Percentiles rank a stretch among this genome's conserved stretches.
These are phyloP conservation scores for Garrulus glandarius DNA, from an alignment of 2,797 vertebrate species.

Conservation along the genomic window DNA sequence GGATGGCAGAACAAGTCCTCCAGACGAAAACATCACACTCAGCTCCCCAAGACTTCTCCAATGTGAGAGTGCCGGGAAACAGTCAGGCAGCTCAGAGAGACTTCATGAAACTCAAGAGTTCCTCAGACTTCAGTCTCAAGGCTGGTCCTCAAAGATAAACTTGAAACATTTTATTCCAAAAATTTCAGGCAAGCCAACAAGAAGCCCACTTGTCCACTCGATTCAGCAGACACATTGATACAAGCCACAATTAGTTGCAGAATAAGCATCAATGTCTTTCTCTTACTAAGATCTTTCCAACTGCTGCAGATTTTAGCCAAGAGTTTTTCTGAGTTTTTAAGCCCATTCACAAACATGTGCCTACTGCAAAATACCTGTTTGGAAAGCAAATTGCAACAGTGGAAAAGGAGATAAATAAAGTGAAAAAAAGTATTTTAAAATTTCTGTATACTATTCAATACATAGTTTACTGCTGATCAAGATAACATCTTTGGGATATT, in stretches of 20 bases:
- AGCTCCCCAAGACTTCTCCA: not conserved
- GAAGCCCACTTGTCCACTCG: not conserved
- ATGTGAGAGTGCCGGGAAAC: accelerated
- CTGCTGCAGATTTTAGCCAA: not conserved
- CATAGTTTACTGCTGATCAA: not conserved
- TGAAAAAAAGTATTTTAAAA: not conserved
- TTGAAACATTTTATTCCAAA: not conserved
- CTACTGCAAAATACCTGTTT: not conserved
- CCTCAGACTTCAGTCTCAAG: not conserved
- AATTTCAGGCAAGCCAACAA: not conserved
- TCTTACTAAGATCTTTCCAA: not conserved
- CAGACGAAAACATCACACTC: accelerated
- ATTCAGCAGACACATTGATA: not conserved
- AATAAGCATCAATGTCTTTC: not conserved
- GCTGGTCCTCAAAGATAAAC: not conserved
- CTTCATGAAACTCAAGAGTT: not conserved
- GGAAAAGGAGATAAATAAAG: not conserved
- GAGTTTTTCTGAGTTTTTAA: not conserved
- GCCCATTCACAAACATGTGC: not conserved
- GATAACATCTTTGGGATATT: not conserved
- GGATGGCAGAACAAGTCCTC: not conserved
- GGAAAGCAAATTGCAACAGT: not conserved
- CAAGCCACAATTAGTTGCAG: not conserved
- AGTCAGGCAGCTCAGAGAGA: not conserved
- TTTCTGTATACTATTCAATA: not conserved